A percentile compares a stretch with the other conserved stretches of the same genome.
Conservation (phyloP, 1,140 invertebrate genomes). For the Drosophila carrolli region DNA sequence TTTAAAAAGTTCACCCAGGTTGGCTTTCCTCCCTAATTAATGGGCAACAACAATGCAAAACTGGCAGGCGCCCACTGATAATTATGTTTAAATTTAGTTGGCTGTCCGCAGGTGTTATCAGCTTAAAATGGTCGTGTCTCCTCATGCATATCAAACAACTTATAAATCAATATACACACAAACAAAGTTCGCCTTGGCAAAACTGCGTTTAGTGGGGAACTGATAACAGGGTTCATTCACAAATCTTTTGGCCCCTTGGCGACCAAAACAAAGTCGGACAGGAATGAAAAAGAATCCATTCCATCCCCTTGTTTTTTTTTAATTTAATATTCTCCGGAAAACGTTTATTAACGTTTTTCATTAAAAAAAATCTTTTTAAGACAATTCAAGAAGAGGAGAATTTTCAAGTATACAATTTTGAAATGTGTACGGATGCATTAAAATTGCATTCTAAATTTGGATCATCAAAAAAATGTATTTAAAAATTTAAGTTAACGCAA, state of each 20-base stretch:
- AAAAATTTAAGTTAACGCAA: too few species aligned
- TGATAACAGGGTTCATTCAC: conserved; percentile 45
- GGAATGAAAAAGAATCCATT: neutral
- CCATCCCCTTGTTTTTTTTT: neutral
- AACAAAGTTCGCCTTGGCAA: conserved; percentile 18
- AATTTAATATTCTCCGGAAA: too few species aligned
- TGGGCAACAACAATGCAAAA: conserved; percentile 14
- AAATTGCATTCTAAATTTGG: too few species aligned
- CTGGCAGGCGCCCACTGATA: conserved; percentile 27
- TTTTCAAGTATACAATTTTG: too few species aligned
- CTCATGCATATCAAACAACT: conserved; percentile 43
- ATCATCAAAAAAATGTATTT: too few species aligned
- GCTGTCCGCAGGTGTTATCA: conserved; percentile 47
- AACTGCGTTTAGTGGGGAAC: conserved; percentile 42
- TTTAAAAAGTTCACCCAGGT: conserved; percentile 13
- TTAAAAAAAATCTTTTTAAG: too few species aligned
- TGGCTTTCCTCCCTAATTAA: conserved; percentile 23
- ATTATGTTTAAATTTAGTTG: conserved; percentile 53
- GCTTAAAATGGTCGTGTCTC: conserved; percentile 32
- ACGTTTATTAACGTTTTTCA: too few species aligned
- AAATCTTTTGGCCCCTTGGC: conserved; percentile 35
- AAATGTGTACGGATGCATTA: too few species aligned
- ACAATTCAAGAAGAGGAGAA: too few species aligned
- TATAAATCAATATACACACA: conserved; percentile 46
- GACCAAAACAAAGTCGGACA: conserved; percentile 32